phyloP scores from a whole-genome alignment of 2,797 vertebrate genomes.

The Sebastes kiyomatsui region DNA sequence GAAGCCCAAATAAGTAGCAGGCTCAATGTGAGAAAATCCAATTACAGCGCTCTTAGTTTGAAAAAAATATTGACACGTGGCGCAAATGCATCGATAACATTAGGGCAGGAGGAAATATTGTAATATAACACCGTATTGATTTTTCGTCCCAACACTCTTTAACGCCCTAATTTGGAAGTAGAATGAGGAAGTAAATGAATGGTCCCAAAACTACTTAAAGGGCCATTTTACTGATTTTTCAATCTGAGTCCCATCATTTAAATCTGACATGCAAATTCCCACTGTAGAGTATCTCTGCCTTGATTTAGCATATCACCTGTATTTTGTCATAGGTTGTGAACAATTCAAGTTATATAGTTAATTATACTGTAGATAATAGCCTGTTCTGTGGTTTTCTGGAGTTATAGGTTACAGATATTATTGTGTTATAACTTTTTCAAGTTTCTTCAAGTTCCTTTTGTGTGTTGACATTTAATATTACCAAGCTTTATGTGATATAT shows the following conservation, averaged over 20 bases:
- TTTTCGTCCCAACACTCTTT: conserved; percentile 43
- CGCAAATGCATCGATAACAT: conserved; percentile 49
- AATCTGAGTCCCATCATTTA: conserved; percentile 42
- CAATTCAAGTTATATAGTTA: not conserved
- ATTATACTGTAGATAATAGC: not conserved
- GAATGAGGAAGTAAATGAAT: conserved; percentile 52
- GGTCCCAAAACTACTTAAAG: conserved; percentile 43
- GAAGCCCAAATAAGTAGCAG: conserved; percentile 34
- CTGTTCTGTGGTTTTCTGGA: not conserved
- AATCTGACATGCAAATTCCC: conserved; percentile 15
- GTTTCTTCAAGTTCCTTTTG: not conserved
- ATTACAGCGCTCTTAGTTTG: conserved; percentile 54
- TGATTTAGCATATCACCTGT: not conserved
- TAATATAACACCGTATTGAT: conserved; percentile 63
- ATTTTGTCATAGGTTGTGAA: not conserved
- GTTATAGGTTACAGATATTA: not conserved
- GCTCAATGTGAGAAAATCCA: conserved; percentile 56
- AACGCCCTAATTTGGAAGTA: conserved; percentile 55
- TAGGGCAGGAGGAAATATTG: conserved; percentile 63
- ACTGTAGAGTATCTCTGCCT: not conserved
- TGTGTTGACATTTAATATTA: conserved; percentile 13
- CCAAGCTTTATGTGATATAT: not conserved
- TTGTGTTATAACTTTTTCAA: not conserved
- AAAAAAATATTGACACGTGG: conserved; percentile 63
- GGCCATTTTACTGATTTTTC: conserved; percentile 48